phyloP scores from a whole-genome alignment of 2,888 invertebrate species.

The Brachyptera risi region DNA sequence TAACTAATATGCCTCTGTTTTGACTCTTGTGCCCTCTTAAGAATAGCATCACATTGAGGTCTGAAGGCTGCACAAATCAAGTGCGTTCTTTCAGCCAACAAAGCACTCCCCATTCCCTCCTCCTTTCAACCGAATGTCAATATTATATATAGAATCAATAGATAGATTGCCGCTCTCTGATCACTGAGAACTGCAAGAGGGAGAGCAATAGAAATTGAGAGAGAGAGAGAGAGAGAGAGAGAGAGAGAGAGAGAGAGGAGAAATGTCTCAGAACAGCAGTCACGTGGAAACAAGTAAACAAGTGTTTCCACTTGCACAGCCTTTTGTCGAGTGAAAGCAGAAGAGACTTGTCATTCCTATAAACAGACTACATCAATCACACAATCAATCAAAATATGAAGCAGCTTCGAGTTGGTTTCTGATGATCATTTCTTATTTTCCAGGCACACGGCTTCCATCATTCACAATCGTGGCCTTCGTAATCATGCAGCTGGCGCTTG shows the following conservation, averaged over 20 bases:
- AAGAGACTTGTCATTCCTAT: conserved; percentile 13
- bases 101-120: neutral
- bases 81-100: neutral
- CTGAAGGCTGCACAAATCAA: conserved; percentile 8
- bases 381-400: neutral
- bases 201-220: no score
- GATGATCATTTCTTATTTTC: no score
- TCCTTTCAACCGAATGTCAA: no score
- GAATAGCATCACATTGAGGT: no score
- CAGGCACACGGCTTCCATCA: no score
- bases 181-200: neutral
- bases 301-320: neutral
- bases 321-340: neutral
- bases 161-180: conserved; percentile 5
- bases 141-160: no score
- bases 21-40: no score
- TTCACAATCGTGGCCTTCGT: no score
- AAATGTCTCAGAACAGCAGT: neutral
- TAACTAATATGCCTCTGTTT: no score
- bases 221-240: no score
- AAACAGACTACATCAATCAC: conserved; percentile 2
- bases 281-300: conserved; percentile 6
- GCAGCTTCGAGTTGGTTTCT: neutral
- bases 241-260: neutral
- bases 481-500: no score